A percentile compares a stretch with the other conserved stretches of the same genome.
These are phyloP conservation scores for Conus betulinus DNA, from an alignment of 1,140 invertebrate genomes.

Conservation along the genomic window DNA sequence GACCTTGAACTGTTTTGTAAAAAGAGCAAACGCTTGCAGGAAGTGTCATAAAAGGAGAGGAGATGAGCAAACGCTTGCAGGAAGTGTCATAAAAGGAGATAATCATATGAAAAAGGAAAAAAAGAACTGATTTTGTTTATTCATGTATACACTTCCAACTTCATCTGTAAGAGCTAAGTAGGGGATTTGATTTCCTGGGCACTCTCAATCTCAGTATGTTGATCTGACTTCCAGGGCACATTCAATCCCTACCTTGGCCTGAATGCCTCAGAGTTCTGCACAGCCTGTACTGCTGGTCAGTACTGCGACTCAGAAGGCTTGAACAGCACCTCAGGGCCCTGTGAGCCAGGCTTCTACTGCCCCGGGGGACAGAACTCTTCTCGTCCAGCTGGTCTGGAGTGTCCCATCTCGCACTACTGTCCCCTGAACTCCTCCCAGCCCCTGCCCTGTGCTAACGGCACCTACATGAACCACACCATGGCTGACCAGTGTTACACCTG, in stretches of 20 bases:
- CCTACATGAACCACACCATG: constrained; percentile 71
- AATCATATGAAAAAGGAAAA: no score
- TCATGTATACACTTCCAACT: no score
- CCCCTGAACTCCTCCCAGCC: constrained; percentile 62
- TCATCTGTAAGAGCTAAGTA: no score
- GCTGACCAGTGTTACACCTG: constrained; percentile 66
- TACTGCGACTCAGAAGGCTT: constrained; percentile 65
- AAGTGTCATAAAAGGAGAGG: no score
- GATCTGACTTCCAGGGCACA: constrained; percentile 59
- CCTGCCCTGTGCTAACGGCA: constrained; percentile 68
- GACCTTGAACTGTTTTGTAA: no score
- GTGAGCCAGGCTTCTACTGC: constrained; percentile 67
- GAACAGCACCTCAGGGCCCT: constrained; percentile 63
- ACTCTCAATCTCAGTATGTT: neutral
- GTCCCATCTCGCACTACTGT: constrained; percentile 65
- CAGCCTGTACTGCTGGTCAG: constrained; percentile 61
- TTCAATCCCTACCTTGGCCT: constrained; percentile 67
- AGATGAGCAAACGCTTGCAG: no score
- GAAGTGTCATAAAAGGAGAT: no score
- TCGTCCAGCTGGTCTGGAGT: constrained; percentile 58
- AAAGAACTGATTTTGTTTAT: no score
- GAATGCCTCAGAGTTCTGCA: constrained; percentile 54
- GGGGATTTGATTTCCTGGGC: neutral
- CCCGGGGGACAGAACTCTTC: constrained; percentile 66
- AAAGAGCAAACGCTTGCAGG: no score